Conservation (phyloP, 2,113 vertebrate genomes). For the Saguinus midas region DNA sequence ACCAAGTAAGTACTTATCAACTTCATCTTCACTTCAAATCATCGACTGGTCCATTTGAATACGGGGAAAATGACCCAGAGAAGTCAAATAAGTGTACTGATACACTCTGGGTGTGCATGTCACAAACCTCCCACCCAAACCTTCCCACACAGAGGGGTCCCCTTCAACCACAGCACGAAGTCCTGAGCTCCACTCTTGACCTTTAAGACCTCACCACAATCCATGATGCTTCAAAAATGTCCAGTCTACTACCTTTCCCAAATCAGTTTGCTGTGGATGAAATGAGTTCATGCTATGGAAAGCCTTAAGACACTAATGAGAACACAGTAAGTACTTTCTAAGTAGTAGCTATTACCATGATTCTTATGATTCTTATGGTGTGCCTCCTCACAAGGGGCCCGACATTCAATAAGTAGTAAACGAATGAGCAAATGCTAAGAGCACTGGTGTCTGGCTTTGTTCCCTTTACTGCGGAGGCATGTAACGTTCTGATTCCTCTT, state of each 20-base stretch:
- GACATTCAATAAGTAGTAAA: conserved; percentile 19
- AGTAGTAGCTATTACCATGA: conserved; percentile 29
- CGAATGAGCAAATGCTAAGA: conserved; percentile 37
- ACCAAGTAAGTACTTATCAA: not conserved
- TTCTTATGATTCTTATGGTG: conserved; percentile 1
- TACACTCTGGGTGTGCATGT: not conserved
- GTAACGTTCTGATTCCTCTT: conserved; percentile 16
- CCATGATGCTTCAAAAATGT: not conserved
- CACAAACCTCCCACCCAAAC: not conserved
- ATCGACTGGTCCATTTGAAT: not conserved
- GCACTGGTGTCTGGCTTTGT: conserved; percentile 24
- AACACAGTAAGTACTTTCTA: not conserved
- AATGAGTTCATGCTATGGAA: conserved; percentile 41
- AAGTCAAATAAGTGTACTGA: not conserved
- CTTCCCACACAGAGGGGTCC: not conserved
- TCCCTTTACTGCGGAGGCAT: conserved; percentile 11
- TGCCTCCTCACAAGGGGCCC: not conserved
- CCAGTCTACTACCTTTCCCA: not conserved
- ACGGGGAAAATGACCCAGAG: not conserved
- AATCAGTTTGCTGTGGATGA: not conserved
- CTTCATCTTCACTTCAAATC: not conserved
- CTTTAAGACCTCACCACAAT: not conserved
- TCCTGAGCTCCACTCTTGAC: not conserved
- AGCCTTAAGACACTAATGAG: conserved; percentile 43
- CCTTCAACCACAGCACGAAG: not conserved